Base-by-base conservation (phyloP, 92 coral and sea anemone species). In the Palythoa grandiflora region DNA sequence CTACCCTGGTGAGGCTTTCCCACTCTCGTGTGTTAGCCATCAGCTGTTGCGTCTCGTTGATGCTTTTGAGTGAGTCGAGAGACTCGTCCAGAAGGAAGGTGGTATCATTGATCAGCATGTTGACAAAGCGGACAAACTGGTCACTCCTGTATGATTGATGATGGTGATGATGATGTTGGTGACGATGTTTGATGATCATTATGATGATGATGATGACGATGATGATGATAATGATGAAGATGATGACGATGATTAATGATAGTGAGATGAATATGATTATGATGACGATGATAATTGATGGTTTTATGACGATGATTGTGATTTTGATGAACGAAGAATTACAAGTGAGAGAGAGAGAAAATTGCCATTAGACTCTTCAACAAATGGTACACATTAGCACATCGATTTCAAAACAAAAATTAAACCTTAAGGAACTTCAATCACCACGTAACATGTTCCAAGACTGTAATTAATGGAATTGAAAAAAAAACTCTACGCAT, bases 1-100 rank as follows among this genome's bases (percentile, higher is more conserved):
- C 73, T 91, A 95, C 98, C 91, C 98, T 92, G 61, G 98, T 72
- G 38, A 91, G 86, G 19, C 92, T 95, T 63, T 95, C 99, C 99
- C 99, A 97, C 90, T 97, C 98, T 9, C 92, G 68, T 1, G 75
- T 84, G 76, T 89, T 97, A 20, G 94, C 90, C 98, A 97, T 97
- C 94, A 97, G 51, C 93, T 95, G 99, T 73, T 97, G 99, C 4
- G 95, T 97, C 84, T 97, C 99, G 77, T 97, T 97, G 91, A 97
- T 97, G 65, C 97, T 90, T 90, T 95, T 97, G 19, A 97, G 87
- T 38, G 98, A 95, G 80, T 97, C 95, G 78, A 97, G 79, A 2
- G 99, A 95, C 83, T 97, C 99, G 80, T 97, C 99, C 91, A 97
- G 77, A 70, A 96, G 90, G 70, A 96, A 96, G 1, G 98, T 96